Evolutionary conservation across 2,888 invertebrate species (phyloP).

Genomic region (Cancer borealis): DNA sequence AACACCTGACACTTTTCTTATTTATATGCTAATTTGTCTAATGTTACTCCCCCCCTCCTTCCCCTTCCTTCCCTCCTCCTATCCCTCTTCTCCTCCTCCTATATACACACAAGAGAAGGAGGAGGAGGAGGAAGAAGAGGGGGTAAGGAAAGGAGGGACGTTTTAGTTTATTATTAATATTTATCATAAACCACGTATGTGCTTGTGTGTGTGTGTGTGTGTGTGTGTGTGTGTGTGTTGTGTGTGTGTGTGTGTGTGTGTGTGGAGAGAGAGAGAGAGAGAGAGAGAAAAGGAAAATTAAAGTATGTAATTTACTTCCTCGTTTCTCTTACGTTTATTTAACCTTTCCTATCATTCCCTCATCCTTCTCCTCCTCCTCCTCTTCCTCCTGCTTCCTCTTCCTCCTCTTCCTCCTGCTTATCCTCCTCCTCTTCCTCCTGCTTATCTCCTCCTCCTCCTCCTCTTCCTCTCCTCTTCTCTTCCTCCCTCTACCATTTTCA

Average conservation of each 20-base stretch:
- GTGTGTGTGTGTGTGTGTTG: not conserved
- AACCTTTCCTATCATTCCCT: not conserved
- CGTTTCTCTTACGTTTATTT: not conserved
- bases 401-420: too few species aligned
- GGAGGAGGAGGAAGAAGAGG: not conserved
- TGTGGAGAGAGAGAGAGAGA: slow-evolving; percentile 41
- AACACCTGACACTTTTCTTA: slow-evolving; percentile 20
- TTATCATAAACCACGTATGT: not conserved
- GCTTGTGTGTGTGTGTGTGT: too few species aligned
- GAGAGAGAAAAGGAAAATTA: not conserved
- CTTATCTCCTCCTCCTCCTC: too few species aligned
- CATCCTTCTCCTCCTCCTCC: not conserved
- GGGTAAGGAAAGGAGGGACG: not conserved
- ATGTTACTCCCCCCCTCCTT: not conserved
- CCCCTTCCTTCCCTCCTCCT: too few species aligned
- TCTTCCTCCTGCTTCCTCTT: not conserved
- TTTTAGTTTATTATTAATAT: not conserved
- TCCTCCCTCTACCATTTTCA: too few species aligned
- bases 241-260: not conserved
- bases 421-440: too few species aligned
- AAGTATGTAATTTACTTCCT: not conserved
- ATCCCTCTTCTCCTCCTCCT: too few species aligned
- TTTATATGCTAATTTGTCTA: slow-evolving; percentile 20
- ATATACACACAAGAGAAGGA: not conserved
- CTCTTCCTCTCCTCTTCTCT: too few species aligned